Conservation (phyloP, 2,113 vertebrate species). For the Sinocyclocheilus anshuiensis region DNA sequence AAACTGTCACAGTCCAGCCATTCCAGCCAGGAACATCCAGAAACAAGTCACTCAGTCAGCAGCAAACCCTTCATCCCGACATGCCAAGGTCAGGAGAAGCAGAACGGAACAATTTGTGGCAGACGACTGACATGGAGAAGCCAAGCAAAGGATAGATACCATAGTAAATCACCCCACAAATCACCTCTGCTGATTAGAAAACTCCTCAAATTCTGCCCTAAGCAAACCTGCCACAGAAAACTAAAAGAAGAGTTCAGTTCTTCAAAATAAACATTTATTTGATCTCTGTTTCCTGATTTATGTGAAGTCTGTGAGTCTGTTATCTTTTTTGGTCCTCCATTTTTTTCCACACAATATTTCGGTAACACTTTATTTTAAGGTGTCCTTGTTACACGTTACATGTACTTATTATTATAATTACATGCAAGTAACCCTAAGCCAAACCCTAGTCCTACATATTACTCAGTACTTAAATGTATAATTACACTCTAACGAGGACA, state of each 20-base stretch:
- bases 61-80: not conserved
- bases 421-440: no score
- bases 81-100: slow-evolving; percentile 14
- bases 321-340: not conserved
- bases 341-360: not conserved
- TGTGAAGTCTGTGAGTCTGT: not conserved
- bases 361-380: not conserved
- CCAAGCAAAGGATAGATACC: not conserved
- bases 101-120: not conserved
- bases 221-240: not conserved
- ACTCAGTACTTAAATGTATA: not conserved
- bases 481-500: no score
- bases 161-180: not conserved
- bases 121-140: slow-evolving; percentile 9
- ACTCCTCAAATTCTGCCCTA: not conserved
- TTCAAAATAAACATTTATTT: slow-evolving; percentile 11
- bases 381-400: no score
- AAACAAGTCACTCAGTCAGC: slow-evolving; percentile 1
- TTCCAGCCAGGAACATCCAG: slow-evolving; percentile 50
- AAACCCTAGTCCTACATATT: not conserved
- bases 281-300: not conserved
- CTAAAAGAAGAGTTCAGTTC: slow-evolving; percentile 1
- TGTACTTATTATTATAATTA: no score
- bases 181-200: not conserved
- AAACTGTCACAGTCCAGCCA: not conserved